Percentiles rank a stretch among this genome's conserved stretches.
phyloP scores from a whole-genome alignment of 2,888 invertebrate species.

The Yponomeuta sedellus region DNA sequence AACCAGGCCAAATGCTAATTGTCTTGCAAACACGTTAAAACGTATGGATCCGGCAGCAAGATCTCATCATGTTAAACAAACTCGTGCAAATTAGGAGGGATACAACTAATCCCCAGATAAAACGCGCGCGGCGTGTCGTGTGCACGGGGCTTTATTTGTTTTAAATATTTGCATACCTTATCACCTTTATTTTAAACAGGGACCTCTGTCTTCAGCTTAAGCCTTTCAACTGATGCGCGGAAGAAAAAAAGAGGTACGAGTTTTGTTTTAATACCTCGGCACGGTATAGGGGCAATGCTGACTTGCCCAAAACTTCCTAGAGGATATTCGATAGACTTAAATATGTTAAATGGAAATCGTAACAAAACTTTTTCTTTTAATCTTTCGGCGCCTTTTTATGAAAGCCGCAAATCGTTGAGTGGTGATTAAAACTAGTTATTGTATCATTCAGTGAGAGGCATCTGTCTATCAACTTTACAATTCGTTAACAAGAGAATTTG shows the following conservation, averaged over 20 bases:
- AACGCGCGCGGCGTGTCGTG: conserved; percentile 56
- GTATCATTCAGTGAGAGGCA: no score
- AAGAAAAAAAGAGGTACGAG: not conserved
- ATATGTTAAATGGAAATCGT: no score
- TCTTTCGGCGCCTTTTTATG: no score
- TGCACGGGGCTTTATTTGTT: conserved; percentile 63
- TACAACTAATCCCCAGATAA: conserved; percentile 69
- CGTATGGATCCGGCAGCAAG: conserved; percentile 34
- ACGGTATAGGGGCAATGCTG: no score
- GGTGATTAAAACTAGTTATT: no score
- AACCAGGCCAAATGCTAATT: not conserved
- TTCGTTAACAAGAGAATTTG: no score
- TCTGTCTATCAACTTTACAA: no score
- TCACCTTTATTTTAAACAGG: conserved; percentile 39
- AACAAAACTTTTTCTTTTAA: no score
- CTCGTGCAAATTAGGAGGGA: conserved; percentile 67
- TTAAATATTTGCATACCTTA: conserved; percentile 47
- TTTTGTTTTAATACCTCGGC: not conserved
- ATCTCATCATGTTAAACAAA: conserved; percentile 55
- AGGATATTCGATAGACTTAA: no score
- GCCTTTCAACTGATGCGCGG: not conserved
- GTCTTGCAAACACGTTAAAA: conserved; percentile 11
- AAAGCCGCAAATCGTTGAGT: no score
- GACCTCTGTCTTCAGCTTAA: not conserved
- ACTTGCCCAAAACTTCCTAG: no score